Evolutionary conservation across 2,797 vertebrate genomes (phyloP).

Genomic region (Protosalanx chinensis): DNA sequence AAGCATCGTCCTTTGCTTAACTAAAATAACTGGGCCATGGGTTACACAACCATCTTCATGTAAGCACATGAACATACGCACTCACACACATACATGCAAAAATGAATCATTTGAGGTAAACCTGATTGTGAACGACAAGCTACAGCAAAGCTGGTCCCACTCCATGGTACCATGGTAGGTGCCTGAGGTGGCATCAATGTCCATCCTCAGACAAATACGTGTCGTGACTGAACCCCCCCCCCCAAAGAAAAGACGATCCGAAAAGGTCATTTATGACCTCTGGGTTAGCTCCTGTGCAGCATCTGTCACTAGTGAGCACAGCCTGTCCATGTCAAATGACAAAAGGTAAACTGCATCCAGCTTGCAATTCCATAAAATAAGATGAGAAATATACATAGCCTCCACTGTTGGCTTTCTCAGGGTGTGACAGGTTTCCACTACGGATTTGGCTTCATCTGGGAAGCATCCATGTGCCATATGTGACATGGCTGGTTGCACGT

Average conservation of each 20-base stretch:
- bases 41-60: conserved; percentile 22
- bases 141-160: conserved; percentile 44
- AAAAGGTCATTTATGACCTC: conserved; percentile 74
- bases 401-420: conserved; percentile 17
- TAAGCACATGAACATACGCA: not conserved
- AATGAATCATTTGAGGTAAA: conserved; percentile 56
- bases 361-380: conserved; percentile 47
- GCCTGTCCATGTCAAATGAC: conserved; percentile 65
- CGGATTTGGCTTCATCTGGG: conserved; percentile 30
- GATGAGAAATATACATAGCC: conserved; percentile 16
- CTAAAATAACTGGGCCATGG: conserved; percentile 66
- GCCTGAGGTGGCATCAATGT: conserved; percentile 73
- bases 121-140: conserved; percentile 71
- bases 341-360: conserved; percentile 57
- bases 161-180: conserved; percentile 50
- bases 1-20: conserved; percentile 69
- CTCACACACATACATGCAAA: conserved; percentile 8
- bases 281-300: conserved; percentile 64
- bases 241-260: conserved; percentile 49
- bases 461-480: conserved; percentile 21
- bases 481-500: conserved; percentile 24
- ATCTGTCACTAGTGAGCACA: conserved; percentile 67
- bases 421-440: conserved; percentile 28
- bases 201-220: conserved; percentile 72
- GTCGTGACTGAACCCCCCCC: conserved; percentile 69